Percentiles rank a stretch among this genome's conserved stretches.
Conservation (phyloP, 2,888 invertebrate genomes). For the Bembecia ichneumoniformis region DNA sequence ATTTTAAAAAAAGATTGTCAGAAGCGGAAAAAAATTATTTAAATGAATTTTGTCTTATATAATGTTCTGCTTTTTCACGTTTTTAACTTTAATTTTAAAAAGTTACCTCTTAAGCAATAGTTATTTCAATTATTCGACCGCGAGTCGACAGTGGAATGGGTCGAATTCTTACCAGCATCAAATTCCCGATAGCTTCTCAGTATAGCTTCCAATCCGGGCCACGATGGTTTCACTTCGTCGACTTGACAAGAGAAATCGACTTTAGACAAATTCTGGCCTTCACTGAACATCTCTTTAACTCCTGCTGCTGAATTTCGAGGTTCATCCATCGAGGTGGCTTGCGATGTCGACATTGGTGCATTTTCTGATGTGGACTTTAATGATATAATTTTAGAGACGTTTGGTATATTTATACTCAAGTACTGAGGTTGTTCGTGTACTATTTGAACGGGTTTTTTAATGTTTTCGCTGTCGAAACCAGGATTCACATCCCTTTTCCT, state of each 20-base stretch:
- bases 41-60: too few relatives aligned
- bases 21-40: too few relatives aligned
- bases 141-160: too few relatives aligned
- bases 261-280: slow-evolving; percentile 9
- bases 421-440: slow-evolving; percentile 27
- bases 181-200: slow-evolving; percentile 65
- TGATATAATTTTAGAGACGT: slow-evolving; percentile 52
- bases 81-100: too few relatives aligned
- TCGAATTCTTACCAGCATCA: slow-evolving; percentile 58
- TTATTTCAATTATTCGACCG: too few relatives aligned
- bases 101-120: too few relatives aligned
- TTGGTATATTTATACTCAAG: slow-evolving; percentile 51
- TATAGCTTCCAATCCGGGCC: slow-evolving; percentile 67
- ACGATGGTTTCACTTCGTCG: slow-evolving; percentile 27
- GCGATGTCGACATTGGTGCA: slow-evolving; percentile 22
- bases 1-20: too few relatives aligned
- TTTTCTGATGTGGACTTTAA: slow-evolving; percentile 38
- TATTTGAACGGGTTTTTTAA: slow-evolving; percentile 29
- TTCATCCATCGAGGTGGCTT: slow-evolving; percentile 61
- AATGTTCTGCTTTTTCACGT: too few relatives aligned
- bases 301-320: slow-evolving; percentile 47
- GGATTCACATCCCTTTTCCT: slow-evolving; percentile 50
- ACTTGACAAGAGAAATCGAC: slow-evolving; percentile 38
- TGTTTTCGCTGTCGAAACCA: slow-evolving; percentile 56
- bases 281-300: slow-evolving; percentile 24